A percentile compares a stretch with the other conserved stretches of the same genome.
phyloP scores from a whole-genome alignment of 2,797 vertebrate species.

The Acanthurus leucopareius region DNA sequence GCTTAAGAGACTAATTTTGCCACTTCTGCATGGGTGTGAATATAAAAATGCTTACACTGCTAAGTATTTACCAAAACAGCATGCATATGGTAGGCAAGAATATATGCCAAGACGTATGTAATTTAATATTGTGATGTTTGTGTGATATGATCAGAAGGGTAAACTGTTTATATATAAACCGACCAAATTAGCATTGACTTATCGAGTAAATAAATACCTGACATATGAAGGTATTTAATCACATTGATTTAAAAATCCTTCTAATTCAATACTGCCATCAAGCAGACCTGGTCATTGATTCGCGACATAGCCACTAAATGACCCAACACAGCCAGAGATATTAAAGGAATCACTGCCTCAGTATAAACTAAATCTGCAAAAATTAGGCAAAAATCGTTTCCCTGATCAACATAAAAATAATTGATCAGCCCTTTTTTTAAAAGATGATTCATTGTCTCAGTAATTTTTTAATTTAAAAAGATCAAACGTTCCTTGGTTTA shows the following conservation, averaged over 20 bases:
- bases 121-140: constrained; percentile 22
- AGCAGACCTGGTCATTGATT: constrained; percentile 43
- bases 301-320: constrained; percentile 25
- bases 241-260: constrained; percentile 44
- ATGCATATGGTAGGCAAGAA: constrained; percentile 4
- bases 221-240: constrained; percentile 45
- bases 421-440: not conserved
- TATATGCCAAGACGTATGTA: constrained; percentile 1
- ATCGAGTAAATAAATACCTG: constrained; percentile 24
- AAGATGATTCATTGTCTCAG: not conserved
- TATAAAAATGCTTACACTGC: constrained; percentile 18
- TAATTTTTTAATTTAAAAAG: not conserved
- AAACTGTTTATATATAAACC: not conserved
- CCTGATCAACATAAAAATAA: not conserved
- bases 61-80: constrained; percentile 31
- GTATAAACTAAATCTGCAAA: not conserved
- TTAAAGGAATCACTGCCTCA: constrained; percentile 40
- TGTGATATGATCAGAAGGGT: constrained; percentile 8
- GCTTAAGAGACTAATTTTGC: constrained; percentile 43
- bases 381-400: not conserved
- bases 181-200: constrained; percentile 5
- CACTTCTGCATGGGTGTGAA: constrained; percentile 51
- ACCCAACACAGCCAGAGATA: constrained; percentile 19
- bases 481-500: not conserved
- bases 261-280: constrained; percentile 38